Evolutionary conservation across 1,140 invertebrate genomes (phyloP), one percentile per base, ranked within the genome.

Genomic region (Drosophila insularis): DNA sequence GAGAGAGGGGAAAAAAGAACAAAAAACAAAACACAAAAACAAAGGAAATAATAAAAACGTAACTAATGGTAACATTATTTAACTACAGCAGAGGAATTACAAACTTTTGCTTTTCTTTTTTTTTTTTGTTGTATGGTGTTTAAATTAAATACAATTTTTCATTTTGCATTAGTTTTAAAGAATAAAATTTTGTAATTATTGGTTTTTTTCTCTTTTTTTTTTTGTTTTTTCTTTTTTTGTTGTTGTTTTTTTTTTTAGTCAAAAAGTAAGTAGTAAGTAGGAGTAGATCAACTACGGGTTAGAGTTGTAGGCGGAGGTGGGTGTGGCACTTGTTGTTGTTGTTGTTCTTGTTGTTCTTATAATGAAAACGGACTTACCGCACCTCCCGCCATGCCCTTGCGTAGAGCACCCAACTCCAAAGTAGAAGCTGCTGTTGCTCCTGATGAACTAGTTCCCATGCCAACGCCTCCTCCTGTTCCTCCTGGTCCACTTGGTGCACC

Each of bases 311-410:
- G 61, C 60, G 35, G 66, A 71, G 63, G 55, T 77, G 74, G 78
- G 66, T 37, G 59, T 74, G 77, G 68, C 39, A 65, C 66, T 71
- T 62, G 77, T 50, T 50, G 64, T 61, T 74, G 72, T 65, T 43
- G 54, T 70, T 50, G 68, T 67, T 80, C 66, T 71, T 37, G 35
- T 37, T 74, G 77, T 81, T 78, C 80, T 87, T 89, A 89, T 72
- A 85, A 72, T 85, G 85, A 84, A 89, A 89, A 89, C 86, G 85
- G 85, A 89, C 85, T 89, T 89, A 89, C 85, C 85, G 85, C 85
- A 75, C 80, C 85, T 85, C 81, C 81, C 68, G 85, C 63, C 73
- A 90, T 79, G 68, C 81, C 77, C 73, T 90, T 90, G 63, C 89
- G 84, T 55, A 90, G 65, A 43, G 74, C 68, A 75, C 77, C 90